Evolutionary conservation across 2,888 invertebrate species (phyloP).

Genomic region (Strigamia crassipes): DNA sequence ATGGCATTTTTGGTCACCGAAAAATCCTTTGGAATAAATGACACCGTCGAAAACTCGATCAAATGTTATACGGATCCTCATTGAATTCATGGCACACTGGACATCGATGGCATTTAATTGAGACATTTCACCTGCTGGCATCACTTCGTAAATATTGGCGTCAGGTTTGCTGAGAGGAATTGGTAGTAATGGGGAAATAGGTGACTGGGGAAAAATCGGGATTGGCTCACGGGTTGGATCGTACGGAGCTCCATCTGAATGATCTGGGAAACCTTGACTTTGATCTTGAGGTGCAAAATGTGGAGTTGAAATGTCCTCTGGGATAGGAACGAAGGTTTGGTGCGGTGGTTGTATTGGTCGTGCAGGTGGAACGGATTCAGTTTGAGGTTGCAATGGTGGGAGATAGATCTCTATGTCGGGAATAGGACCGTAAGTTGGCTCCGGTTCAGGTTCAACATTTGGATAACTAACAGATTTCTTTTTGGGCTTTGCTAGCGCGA

Average conservation of each 20-base stretch:
- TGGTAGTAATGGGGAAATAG: not conserved
- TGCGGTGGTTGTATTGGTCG: not conserved
- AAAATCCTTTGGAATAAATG: conserved; percentile 73
- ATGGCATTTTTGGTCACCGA: conserved; percentile 70
- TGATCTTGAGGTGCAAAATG: not conserved
- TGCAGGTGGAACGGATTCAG: not conserved
- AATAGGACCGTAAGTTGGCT: not conserved
- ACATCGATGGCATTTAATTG: conserved; percentile 77
- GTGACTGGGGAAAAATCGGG: not conserved
- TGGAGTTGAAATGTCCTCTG: not conserved
- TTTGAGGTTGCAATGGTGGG: not conserved
- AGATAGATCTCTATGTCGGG: not conserved
- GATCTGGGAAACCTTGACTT: not conserved
- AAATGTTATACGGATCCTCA: conserved; percentile 80
- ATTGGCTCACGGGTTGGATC: not conserved
- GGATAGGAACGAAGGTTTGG: not conserved
- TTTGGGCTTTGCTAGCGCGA: not conserved
- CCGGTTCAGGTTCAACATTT: not conserved
- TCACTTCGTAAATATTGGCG: conserved; percentile 29
- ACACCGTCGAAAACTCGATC: conserved; percentile 76
- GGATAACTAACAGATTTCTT: not conserved
- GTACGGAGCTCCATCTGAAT: too few relatives aligned
- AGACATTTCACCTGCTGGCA: conserved; percentile 65
- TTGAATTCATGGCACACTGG: conserved; percentile 78
- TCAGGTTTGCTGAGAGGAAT: not conserved